Evolutionary conservation across 2,797 vertebrate species (phyloP).

Genomic region (Lepus oiostolus): DNA sequence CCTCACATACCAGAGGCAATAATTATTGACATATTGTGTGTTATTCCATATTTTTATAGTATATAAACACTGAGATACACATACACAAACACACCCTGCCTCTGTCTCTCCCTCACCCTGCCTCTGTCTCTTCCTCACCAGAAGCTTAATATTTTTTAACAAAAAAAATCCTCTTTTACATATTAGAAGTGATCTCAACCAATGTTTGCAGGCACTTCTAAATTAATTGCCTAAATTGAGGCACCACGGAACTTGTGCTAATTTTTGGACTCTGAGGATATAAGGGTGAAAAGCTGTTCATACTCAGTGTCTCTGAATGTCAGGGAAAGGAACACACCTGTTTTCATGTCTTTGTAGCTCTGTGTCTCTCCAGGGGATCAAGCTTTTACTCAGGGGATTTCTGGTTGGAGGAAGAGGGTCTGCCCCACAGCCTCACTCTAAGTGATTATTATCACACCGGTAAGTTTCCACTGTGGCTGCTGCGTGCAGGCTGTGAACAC

Average conservation of each 20-base stretch:
- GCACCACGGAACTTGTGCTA: not conserved
- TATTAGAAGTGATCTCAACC: not conserved
- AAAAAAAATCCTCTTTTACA: not conserved
- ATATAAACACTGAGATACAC: not conserved
- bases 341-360: constrained; percentile 69
- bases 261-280: constrained; percentile 23
- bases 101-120: not conserved
- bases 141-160: constrained; percentile 36
- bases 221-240: not conserved
- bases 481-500: constrained; percentile 76
- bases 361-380: constrained; percentile 66
- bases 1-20: not conserved
- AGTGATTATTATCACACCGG: constrained; percentile 82
- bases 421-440: constrained; percentile 77
- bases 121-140: not conserved
- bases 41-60: not conserved
- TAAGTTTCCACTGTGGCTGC: constrained; percentile 78
- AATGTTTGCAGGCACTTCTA: not conserved
- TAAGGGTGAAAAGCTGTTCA: constrained; percentile 14
- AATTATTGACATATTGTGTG: not conserved
- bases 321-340: constrained; percentile 77
- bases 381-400: constrained; percentile 80
- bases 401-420: constrained; percentile 76
- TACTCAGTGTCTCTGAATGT: constrained; percentile 68
- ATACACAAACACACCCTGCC: not conserved